Conservation (phyloP, 2,888 invertebrate species). For the Acleris literana region DNA sequence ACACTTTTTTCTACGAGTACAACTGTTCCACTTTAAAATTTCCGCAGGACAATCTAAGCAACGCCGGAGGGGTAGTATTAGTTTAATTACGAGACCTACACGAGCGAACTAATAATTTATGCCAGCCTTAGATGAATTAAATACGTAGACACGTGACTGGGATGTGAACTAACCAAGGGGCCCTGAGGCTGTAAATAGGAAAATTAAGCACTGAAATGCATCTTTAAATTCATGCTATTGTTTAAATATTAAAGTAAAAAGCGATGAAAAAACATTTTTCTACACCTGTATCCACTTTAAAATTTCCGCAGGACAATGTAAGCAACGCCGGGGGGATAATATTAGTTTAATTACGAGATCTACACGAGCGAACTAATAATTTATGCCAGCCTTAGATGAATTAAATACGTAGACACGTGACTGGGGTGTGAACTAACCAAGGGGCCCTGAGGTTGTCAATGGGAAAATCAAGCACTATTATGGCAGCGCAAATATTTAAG, state of each 20-base stretch:
- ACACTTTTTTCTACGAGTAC: neutral
- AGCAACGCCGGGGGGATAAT: slow-evolving; percentile 20
- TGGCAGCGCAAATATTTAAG: neutral
- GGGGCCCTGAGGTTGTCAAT: slow-evolving; percentile 3
- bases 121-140: slow-evolving; percentile 27
- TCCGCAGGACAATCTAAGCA: slow-evolving; percentile 4
- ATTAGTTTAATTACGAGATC: slow-evolving; percentile 32
- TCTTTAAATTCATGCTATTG: neutral
- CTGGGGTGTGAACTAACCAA: neutral
- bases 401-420: slow-evolving; percentile 26
- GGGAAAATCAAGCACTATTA: neutral
- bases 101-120: slow-evolving; percentile 32
- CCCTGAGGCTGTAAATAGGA: neutral
- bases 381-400: slow-evolving; percentile 31
- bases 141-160: slow-evolving; percentile 25
- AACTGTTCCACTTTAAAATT: slow-evolving; percentile 2
- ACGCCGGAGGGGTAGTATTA: slow-evolving; percentile 25
- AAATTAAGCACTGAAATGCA: no score
- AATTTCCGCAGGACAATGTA: neutral
- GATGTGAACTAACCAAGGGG: neutral
- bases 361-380: slow-evolving; percentile 30
- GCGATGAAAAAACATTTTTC: neutral
- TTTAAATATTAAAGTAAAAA: neutral
- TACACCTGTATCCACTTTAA: neutral
- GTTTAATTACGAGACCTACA: slow-evolving; percentile 31